Evolutionary conservation across 2,113 vertebrate genomes (phyloP).

Genomic region (Herpetotheres cachinnans): DNA sequence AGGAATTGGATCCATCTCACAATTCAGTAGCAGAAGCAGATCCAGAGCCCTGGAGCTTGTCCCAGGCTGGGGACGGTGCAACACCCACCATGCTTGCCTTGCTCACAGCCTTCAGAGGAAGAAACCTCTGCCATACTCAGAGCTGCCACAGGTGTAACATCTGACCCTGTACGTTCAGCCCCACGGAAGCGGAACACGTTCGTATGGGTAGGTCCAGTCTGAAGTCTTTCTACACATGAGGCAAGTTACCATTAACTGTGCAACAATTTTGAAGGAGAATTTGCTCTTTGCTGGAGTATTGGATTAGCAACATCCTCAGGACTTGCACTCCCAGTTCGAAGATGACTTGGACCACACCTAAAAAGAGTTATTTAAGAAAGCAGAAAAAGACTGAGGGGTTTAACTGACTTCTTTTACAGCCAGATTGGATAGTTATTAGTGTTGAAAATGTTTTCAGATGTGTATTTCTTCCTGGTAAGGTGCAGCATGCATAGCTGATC

Average conservation of each 20-base stretch:
- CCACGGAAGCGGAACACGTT: not conserved
- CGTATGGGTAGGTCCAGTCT: not conserved
- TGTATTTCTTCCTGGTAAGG: not conserved
- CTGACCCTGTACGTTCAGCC: not conserved
- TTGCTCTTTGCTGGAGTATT: not conserved
- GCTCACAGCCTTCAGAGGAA: not conserved
- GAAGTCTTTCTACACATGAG: not conserved
- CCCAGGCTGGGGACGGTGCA: not conserved
- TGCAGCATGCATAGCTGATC: not conserved
- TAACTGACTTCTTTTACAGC: not conserved
- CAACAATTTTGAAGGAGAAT: not conserved
- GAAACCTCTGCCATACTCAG: not conserved
- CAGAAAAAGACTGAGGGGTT: not conserved
- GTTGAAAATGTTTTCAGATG: not conserved
- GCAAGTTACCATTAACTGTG: not conserved
- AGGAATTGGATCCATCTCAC: not conserved
- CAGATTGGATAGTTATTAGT: not conserved
- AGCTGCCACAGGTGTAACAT: not conserved
- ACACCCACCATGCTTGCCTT: not conserved
- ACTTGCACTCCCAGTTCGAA: not conserved
- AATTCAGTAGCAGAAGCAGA: not conserved
- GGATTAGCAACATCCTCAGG: not conserved
- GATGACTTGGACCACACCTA: not conserved
- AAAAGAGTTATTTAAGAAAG: not conserved
- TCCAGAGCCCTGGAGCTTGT: fast-evolving